Evolutionary conservation across 2,888 invertebrate genomes (phyloP), one percentile per base, ranked within the genome.

Genomic region (Ryuthela nishihirai): DNA sequence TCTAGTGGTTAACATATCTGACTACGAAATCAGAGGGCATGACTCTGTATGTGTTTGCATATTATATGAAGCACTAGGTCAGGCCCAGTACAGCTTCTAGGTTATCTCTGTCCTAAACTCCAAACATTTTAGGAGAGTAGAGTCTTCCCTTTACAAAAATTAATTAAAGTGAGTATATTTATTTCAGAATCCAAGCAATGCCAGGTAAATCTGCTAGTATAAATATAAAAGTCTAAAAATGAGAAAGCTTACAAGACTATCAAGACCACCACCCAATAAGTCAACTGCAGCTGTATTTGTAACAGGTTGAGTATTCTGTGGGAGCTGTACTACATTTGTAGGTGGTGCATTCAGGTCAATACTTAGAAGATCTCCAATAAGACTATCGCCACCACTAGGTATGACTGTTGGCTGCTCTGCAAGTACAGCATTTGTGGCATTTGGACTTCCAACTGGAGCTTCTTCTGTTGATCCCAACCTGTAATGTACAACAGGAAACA

Each of bases 331-430:
- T 18, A 47, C 43, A 15, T 43, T 64, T 59, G 70, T 65, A 29
- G 73, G 71, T 7, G 78, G 77, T 0, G 78, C 76, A 69, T 88
- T 88, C 64, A 99, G 86, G 76, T 99, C 98, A 88, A 99, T 92
- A 23, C 92, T 92, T 53, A 99, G 79, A 49, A 99, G 80, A 77
- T 99, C 99, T 0, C 95, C 98, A 72, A 99, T 95, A 21, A 99
- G 80, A 0, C 92, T 93, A 73, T 98, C 98, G 12, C 59, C 62
- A 78, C 93, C 85, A 10, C 80, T 79, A 12, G 84, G 84, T 67
- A 85, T 85, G 10, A 85, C 83, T 6, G 78, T 76, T 4, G 77
- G 69, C 61, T 49, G 49, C 12, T 60, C 56, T 7, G 53, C 59
- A n/a, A 67, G 43, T 41, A 65, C 46, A 26, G 52, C 41, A 24